Base-by-base conservation (phyloP, 2,113 vertebrate genomes). In the Diadophis punctatus region DNA sequence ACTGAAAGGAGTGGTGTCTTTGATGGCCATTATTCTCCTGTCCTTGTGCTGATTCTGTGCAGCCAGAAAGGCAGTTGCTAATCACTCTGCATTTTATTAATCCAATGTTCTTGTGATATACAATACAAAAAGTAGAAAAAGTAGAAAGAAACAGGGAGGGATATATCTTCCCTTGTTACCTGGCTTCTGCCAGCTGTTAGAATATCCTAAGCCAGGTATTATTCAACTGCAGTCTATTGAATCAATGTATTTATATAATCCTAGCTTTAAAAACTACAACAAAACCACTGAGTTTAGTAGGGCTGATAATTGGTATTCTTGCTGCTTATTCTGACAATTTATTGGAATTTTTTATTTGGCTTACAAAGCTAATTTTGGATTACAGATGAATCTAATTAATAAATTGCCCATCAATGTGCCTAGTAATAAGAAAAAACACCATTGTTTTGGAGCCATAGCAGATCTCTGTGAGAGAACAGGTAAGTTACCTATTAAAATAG, bases 251-350 rank as follows among this genome's bases (percentile, higher is more conserved):
- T 43, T 43, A 84, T 84, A 84, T 84, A 84, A n/a, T 8, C 8
- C 34, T 43, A 84, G 34, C 8, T 84, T 84, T 43, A 84, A 43
- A 84, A 84, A 48, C 27, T 27, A 27, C 6, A 48, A 27, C 25
- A 43, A 91, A 88, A 51, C 86, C 91, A 20, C 90, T 52, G 39
- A 93, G 43, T 91, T 60, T 51, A 92, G 56, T n/a, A 91, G 18
- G 3, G 10, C 39, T 63, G 10, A 25, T 86, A 25, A 86, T 86
- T 49, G 85, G 4, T 49, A 49, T 86, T 25, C 23, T 86, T 49
- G 2, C 30, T 34, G 20, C n/a, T 10, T 34, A 14, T 80, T 49
- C 23, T 34, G 34, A 68, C 30, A 34, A 34, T 68, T 34, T n/a
- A 68, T 16, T 34, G n/a, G 63, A 68, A 34, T 34, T 7, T 68